Evolutionary conservation across 2,797 vertebrate species (phyloP), one percentile per base, ranked within the genome.

Genomic region (Anas bahamensis): DNA sequence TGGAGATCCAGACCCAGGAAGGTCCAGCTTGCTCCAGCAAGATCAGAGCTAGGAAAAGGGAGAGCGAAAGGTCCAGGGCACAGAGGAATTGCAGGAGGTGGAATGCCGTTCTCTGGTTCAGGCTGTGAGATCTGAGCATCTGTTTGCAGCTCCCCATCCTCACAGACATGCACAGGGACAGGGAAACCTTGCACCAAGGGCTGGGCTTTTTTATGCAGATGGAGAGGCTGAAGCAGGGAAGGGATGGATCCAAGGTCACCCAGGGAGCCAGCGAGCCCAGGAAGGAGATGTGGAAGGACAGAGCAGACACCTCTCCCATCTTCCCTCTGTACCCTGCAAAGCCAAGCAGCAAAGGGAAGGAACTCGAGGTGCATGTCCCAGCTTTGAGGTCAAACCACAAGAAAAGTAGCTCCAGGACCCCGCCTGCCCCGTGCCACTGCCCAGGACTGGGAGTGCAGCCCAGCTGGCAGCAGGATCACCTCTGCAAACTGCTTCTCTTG

Each of bases 181-280:
- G 72, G 79, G 72, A 44, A 52, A 46, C 9, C 14, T 6, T 2
- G 16, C 31, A 33, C 13, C 19, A 24, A 12, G 66, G 57, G 77
- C 53, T 50, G 2, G 69, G 66, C 42, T 83, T 35, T 2, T 63
- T 0, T 9, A 33, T 42, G 75, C 73, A 13, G 72, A 1, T 1
- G 50, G 29, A 64, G 59, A 74, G 7, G 7, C 13, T 1, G 44
- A 65, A 57, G 2, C 15, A 16, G 52, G 42, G 71, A 83, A 78
- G 66, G 73, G 68, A 89, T 1, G 1, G 71, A 79, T 11, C 86
- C 94, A 95, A 95, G 95, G 92, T 94, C 83, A 84, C 17, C 17
- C 50, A 15, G 50, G 65, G 44, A 52, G 23, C 55, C 19, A 7
- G 19, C 5, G 7, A 63, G 28, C 50, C 35, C 1, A 3, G 70